Conservation (phyloP, 53 echinoderm and acorn worm species). For the Echinometra lucunter region DNA sequence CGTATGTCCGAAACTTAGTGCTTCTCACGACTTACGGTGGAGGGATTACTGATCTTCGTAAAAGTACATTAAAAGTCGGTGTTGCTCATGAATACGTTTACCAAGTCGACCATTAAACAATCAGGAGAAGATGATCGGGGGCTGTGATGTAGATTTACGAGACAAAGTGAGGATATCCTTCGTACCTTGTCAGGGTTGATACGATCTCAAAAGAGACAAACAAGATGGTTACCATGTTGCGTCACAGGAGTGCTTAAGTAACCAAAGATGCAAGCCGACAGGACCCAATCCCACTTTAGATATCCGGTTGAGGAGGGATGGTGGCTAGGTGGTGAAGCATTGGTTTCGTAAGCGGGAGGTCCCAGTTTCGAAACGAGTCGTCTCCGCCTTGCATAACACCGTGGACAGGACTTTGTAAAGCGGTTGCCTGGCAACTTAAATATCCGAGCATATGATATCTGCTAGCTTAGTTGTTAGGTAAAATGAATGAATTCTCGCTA, state of each 20-base stretch:
- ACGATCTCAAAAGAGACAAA: slow-evolving; percentile 26
- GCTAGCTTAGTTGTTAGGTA: no score
- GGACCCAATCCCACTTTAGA: background rate
- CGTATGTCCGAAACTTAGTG: background rate
- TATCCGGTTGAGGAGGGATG: background rate
- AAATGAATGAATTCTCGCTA: no score
- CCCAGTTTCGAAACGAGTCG: no score
- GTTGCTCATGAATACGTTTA: slow-evolving; percentile 9
- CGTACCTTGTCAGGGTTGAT: slow-evolving; percentile 3
- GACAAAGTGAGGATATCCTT: slow-evolving; percentile 6
- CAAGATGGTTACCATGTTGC: slow-evolving; percentile 34
- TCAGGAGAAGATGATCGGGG: slow-evolving; percentile 17
- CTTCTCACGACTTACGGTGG: background rate
- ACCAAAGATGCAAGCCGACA: background rate
- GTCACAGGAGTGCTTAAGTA: background rate
- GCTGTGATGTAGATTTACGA: slow-evolving; percentile 28
- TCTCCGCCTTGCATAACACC: no score
- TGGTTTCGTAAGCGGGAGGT: no score
- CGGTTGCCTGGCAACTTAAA: no score
- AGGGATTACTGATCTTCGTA: background rate
- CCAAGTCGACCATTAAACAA: slow-evolving; percentile 49
- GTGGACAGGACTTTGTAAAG: no score
- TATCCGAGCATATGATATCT: no score
- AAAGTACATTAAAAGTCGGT: background rate
- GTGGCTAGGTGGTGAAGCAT: no score